phyloP scores from a whole-genome alignment of 2,888 invertebrate genomes.

The Idaea dimidiata region DNA sequence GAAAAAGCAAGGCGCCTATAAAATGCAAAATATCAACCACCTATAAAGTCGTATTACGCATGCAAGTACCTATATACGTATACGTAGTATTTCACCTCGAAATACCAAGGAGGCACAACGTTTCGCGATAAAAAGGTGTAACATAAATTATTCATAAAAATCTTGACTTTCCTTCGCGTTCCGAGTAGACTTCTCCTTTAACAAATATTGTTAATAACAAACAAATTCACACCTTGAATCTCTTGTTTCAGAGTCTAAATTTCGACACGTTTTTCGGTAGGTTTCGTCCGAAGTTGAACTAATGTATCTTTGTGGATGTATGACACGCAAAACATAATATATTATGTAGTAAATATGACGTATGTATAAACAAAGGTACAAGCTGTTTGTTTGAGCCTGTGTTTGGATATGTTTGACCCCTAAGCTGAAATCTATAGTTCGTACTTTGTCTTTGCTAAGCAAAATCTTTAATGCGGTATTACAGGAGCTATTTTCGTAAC shows the following conservation, averaged over 20 bases:
- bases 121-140: conserved; percentile 56
- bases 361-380: background rate
- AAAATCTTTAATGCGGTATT: too few relatives aligned
- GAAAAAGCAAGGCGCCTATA: background rate
- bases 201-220: conserved; percentile 15
- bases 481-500: too few relatives aligned
- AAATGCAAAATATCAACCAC: background rate
- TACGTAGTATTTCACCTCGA: background rate
- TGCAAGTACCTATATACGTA: background rate
- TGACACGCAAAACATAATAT: conserved; percentile 17
- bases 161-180: conserved; percentile 48
- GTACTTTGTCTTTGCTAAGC: too few relatives aligned
- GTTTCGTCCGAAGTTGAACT: conserved; percentile 18
- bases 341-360: background rate
- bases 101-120: conserved; percentile 26
- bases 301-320: conserved; percentile 25
- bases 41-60: background rate
- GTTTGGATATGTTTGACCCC: too few relatives aligned
- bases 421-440: too few relatives aligned
- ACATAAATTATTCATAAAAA: conserved; percentile 76
- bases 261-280: background rate
- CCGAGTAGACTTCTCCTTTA: conserved; percentile 18
- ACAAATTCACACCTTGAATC: conserved; percentile 1
- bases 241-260: background rate
- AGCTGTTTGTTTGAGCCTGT: background rate